A percentile compares a stretch with the other conserved stretches of the same genome.
These are phyloP conservation scores for Saxicola maurus DNA, from an alignment of 2,797 vertebrate genomes.

Conservation along the genomic window DNA sequence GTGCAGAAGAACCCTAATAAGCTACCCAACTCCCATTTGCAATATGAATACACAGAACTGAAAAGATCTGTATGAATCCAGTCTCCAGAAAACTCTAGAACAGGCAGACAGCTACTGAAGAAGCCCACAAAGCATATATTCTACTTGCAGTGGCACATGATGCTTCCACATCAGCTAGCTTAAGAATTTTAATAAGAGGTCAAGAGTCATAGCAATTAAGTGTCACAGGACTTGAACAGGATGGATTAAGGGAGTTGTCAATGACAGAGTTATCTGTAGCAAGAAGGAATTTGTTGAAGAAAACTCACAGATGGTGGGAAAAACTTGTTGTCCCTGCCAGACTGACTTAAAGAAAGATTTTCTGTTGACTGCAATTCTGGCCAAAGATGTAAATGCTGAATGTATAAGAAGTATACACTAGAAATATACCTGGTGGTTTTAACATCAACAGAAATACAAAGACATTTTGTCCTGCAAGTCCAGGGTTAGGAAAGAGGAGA, in stretches of 20 bases:
- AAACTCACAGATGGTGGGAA: not conserved
- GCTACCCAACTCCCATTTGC: not conserved
- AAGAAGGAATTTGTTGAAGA: not conserved
- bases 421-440: not conserved
- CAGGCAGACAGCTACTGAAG: not conserved
- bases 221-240: not conserved
- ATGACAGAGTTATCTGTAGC: not conserved
- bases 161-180: not conserved
- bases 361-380: not conserved
- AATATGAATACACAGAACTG: not conserved
- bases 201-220: slow-evolving; percentile 1
- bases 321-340: not conserved
- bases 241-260: slow-evolving; percentile 13
- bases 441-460: not conserved
- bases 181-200: slow-evolving; percentile 4
- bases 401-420: not conserved
- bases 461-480: not conserved
- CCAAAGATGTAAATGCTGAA: not conserved
- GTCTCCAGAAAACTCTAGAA: not conserved
- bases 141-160: not conserved
- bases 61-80: not conserved
- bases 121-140: not conserved
- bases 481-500: not conserved
- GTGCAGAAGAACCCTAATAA: not conserved
- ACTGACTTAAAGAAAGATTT: not conserved